Base-by-base conservation (phyloP, 2,888 invertebrate species). In the Drosophila anomelani region DNA sequence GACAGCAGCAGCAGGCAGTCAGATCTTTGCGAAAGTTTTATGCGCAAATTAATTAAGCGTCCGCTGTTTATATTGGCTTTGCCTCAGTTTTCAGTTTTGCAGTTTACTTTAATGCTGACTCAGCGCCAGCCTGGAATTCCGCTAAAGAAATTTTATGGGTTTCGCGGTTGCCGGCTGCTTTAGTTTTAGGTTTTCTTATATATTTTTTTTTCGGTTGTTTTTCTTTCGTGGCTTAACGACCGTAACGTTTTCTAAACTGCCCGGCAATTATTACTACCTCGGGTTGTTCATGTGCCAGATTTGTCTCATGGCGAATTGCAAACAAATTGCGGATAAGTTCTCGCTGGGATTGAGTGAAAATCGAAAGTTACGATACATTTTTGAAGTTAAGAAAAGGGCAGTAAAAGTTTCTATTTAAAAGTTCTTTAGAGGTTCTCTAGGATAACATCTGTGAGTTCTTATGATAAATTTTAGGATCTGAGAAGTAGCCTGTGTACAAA, bases 11-110 rank as follows among this genome's bases (percentile, higher is more conserved):
- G 47, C 47, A 15, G 47, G 26, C 47, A 29, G 9, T 32, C 49
- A 54, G 69, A 75, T 58, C 41, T 62, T 59, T 76, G 86, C 81
- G 88, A 88, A 85, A 85, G 86, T 85, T 85, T 75, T 77, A 78
- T 83, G 74, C 56, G 66, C 69, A 72, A 85, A 88, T 85, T 85
- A 85, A 85, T 79, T 78, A 60, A 75, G 66, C 76, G 70, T 79
- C 59, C 57, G 36, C 54, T 79, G 49, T 77, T 75, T 74, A 68
- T 74, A 68, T 80, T 79, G 75, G 72, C 66, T 73, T 70, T 71
- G 72, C 68, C 77, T 53, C 62, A 44, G 43, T 38, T 58, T 58
- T 51, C 51, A 58, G 36, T 38, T 58, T 15, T 26, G 54, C 54
- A 54, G 49, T 62, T 66, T 38, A 44, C 64, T 64, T 36, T 43